Base-by-base conservation (phyloP, 2,888 invertebrate species). In the Bursaphelenchus okinawaensis region DNA sequence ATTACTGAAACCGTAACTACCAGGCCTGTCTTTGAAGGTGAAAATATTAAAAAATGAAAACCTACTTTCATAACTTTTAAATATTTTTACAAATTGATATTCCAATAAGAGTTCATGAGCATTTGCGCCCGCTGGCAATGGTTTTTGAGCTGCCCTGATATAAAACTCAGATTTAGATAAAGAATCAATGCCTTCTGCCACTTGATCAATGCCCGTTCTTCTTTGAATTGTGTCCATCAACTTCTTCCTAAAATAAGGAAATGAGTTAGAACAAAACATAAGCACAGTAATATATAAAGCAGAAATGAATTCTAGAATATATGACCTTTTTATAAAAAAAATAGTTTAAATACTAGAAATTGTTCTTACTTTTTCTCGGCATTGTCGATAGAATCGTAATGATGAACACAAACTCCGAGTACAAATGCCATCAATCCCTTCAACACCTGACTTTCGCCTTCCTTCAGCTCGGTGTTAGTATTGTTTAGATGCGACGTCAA, bases 1-100 rank as follows among this genome's bases (percentile, higher is more conserved):
- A n/a, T n/a, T n/a, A n/a, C n/a, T n/a, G n/a, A n/a, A n/a, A n/a
- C n/a, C n/a, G n/a, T n/a, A n/a, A n/a, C n/a, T n/a, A n/a, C n/a
- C n/a, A n/a, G n/a, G n/a, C n/a, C n/a, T n/a, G n/a, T n/a, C n/a
- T n/a, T n/a, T n/a, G n/a, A n/a, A n/a, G n/a, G n/a, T n/a, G n/a
- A n/a, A n/a, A n/a, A n/a, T 9, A 12, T 40, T n/a, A 9, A 40
- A 40, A 40, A 40, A 40, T 12, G 8, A 26, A 23, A n/a, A 29
- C 58, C 16, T 20, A 73, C 79, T 73, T 70, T 81, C 81, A 12
- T 72, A 59, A 9, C 66, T 60, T 79, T 83, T 95, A 83, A 92
- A 91, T 26, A 95, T 86, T 80, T 89, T 89, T 80, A 94, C 93
- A 86, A 95, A 98, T 84, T 94, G 92, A 83, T 91, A 92, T 84